Base-by-base conservation (phyloP, 2,113 vertebrate species). In the Daubentonia madagascariensis region DNA sequence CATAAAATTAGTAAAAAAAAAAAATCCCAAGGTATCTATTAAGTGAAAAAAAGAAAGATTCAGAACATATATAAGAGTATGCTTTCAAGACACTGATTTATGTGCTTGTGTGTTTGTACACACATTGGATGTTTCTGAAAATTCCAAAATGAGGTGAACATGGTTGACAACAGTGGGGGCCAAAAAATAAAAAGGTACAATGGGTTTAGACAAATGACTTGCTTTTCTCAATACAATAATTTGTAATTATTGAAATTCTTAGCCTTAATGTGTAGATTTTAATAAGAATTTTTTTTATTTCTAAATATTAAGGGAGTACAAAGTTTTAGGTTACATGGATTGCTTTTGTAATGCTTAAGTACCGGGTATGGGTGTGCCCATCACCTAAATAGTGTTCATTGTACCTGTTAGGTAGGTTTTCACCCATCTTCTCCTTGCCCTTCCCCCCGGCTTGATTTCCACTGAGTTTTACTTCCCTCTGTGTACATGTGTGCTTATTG, bases 141-240 rank as follows among this genome's bases (percentile, higher is more conserved):
- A 85, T 13, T 18, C 3, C 50, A 30, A 61, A 0, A 67, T 65
- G 3, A 25, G 25, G 3, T 88, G 5, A 48, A 80, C 20, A 50
- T 68, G 18, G 7, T 59, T 40, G 8, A 80, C 5, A 54, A 25
- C 12, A 35, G 13, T 40, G 2, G 5, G 1, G 1, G 4, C 1
- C 4, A 22, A 28, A 73, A 40, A 85, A 83, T 30, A 20, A 18
- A 35, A 30, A 6, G 3, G 4, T 14, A 40, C 22, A 72, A 59
- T 52, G n/a, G 1, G 1, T 54, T 81, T 52, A 59, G 7, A 84
- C 32, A 90, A 91, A 93, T 81, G 6, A 43, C 17, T 83, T 79
- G 4, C 7, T 32, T 86, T 91, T 85, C 14, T 91, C 4, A 81
- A 37, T 45, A 57, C 14, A 30, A 4, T 9, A 8, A 17, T 32